phyloP scores from a whole-genome alignment of 1,140 invertebrate species.

The Pemphigus obesinymphae region DNA sequence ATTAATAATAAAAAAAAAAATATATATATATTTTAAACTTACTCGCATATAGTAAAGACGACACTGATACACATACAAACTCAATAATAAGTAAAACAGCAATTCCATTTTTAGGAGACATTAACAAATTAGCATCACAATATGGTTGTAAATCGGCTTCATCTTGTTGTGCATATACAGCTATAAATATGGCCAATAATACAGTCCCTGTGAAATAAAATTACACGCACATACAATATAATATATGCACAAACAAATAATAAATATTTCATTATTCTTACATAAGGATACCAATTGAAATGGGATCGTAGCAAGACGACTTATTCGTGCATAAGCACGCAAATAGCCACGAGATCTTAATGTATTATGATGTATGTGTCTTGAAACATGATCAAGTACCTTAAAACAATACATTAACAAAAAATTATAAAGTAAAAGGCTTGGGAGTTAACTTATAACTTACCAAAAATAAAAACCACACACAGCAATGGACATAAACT shows the following conservation, averaged over 20 bases:
- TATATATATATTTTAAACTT: background rate
- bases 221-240: too few species aligned
- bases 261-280: background rate
- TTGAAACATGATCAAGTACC: conserved; percentile 17
- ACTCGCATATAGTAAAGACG: conserved; percentile 17
- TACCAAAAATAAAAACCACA: conserved; percentile 35
- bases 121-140: conserved; percentile 25
- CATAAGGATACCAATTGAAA: conserved; percentile 33
- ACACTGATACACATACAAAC: conserved; percentile 9
- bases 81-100: conserved; percentile 17
- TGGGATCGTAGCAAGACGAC: conserved; percentile 5
- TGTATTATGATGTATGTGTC: conserved; percentile 6
- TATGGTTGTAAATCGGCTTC: conserved; percentile 21
- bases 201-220: conserved; percentile 35
- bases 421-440: background rate
- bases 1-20: background rate
- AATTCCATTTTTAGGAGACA: conserved; percentile 35
- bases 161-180: conserved; percentile 22
- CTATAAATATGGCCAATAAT: conserved; percentile 24
- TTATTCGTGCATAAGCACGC: background rate
- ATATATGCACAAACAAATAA: background rate
- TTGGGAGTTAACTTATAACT: background rate
- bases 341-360: conserved; percentile 29
- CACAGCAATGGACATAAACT: conserved; percentile 15
- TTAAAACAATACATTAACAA: background rate